Evolutionary conservation across 2,113 vertebrate genomes (phyloP), one percentile per base, ranked within the genome.

Genomic region (Baryphthengus martii): DNA sequence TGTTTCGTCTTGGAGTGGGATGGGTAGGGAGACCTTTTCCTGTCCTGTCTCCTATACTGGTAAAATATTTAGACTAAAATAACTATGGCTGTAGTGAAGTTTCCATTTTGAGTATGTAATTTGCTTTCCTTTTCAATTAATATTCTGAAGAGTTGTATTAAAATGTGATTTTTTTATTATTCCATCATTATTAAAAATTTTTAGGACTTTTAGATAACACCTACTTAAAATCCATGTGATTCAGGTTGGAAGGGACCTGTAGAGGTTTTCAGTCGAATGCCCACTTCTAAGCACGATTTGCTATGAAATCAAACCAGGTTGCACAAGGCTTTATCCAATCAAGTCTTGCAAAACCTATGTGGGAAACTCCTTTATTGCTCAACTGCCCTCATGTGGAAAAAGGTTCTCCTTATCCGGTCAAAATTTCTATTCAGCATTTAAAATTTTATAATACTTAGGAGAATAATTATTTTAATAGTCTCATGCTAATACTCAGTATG

Each of bases 371-470:
- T 68, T 90, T 17, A 42, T 13, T 80, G 7, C 18, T 76, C 2
- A 1, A 35, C 24, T 52, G 26, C 8, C 20, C 31, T 72, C 31
- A 33, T 26, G 20, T n/a, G 26, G 7, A 49, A 49, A 31, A 31
- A 42, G 3, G 5, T 63, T 80, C 58, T 72, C 17, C n/a, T 77
- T 73, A 39, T 29, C 25, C 7, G 23, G 63, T 33, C 18, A 70
- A 14, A 55, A 82, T 85, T 88, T 97, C 94, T 96, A 68, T 93
- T 96, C 88, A 93, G 84, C 77, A 42, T 90, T 95, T 90, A 88
- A 93, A 96, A 96, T 86, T 89, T 97, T 95, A 21, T 50, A 89
- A 94, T 92, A 19, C 80, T 76, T 45, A 2, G 37, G 78, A 75
- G 93, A 94, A 81, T 92, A 76, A 58, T 92, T 73, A 56, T 93